phyloP scores from a whole-genome alignment of 2,113 vertebrate genomes.

The Diphyllodes magnificus region DNA sequence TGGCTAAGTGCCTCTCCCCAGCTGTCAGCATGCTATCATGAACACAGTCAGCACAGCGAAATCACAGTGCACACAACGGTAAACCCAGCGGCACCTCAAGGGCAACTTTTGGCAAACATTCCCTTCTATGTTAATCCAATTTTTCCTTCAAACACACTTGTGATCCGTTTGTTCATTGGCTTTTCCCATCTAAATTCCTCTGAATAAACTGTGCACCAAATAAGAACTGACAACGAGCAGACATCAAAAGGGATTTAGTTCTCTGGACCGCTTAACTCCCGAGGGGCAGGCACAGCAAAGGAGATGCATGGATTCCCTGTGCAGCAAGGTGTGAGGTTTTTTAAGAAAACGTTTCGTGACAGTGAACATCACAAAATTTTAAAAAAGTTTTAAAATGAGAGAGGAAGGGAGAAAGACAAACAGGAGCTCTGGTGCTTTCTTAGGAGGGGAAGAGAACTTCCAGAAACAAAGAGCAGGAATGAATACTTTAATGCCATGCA shows the following conservation, averaged over 20 bases:
- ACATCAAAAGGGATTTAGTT: slow-evolving; percentile 20
- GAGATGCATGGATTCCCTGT: neutral
- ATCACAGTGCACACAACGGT: neutral
- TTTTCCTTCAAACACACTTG: slow-evolving; percentile 8
- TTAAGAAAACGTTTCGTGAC: neutral
- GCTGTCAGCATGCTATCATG: neutral
- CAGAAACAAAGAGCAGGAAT: neutral
- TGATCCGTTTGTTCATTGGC: neutral
- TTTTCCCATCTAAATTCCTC: slow-evolving; percentile 31
- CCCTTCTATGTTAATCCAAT: slow-evolving; percentile 5
- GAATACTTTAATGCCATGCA: neutral
- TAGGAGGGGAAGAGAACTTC: neutral
- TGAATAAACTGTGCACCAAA: slow-evolving; percentile 13
- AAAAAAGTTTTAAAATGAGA: neutral
- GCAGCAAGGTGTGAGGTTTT: neutral
- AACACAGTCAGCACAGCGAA: neutral
- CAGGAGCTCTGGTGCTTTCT: neutral
- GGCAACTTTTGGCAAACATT: neutral
- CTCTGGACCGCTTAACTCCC: neutral
- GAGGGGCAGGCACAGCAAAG: neutral
- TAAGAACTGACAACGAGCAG: slow-evolving; percentile 13
- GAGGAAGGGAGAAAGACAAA: neutral
- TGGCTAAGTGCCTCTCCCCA: neutral
- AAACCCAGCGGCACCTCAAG: slow-evolving; percentile 11
- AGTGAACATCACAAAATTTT: neutral